These are phyloP conservation scores for Corythucha ciliata DNA, from an alignment of 2,888 invertebrate genomes.

Conservation along the genomic window DNA sequence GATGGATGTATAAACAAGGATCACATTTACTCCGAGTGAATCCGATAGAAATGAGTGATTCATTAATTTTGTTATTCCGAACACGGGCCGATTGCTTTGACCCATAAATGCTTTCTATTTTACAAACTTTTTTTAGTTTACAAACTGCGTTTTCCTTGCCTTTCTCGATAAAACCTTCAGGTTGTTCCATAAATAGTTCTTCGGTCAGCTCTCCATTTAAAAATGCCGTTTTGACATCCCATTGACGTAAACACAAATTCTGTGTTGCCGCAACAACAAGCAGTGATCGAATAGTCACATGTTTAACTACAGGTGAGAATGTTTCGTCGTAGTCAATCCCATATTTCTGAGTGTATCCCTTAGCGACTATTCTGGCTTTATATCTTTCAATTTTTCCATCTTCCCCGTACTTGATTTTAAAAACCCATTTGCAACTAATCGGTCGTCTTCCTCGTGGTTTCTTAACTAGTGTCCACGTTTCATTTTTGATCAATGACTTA, in stretches of 20 bases:
- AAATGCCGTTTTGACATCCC: constrained; percentile 39
- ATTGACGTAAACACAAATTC: constrained; percentile 32
- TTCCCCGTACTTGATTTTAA: constrained; percentile 35
- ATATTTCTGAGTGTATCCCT: constrained; percentile 3
- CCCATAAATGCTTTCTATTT: no score
- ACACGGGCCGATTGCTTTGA: no score
- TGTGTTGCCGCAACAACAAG: constrained; percentile 34
- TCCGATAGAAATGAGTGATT: no score
- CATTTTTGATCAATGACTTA: constrained; percentile 3
- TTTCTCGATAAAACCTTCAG: constrained; percentile 38
- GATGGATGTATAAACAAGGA: no score
- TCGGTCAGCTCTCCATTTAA: constrained; percentile 37
- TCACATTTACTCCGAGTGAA: no score
- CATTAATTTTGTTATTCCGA: no score
- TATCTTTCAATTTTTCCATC: constrained; percentile 26
- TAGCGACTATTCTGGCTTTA: constrained; percentile 35
- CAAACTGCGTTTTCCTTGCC: no score
- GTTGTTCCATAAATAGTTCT: constrained; percentile 39
- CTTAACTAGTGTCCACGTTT: constrained; percentile 21
- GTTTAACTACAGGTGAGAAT: constrained; percentile 26
- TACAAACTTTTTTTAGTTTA: no score
- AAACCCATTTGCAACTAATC: constrained; percentile 18
- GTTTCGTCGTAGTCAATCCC: constrained; percentile 35
- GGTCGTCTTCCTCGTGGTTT: constrained; percentile 6
- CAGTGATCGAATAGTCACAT: neutral